These are phyloP conservation scores for Pachypanchax playfairii DNA, from an alignment of 2,113 vertebrate genomes.

Conservation along the genomic window DNA sequence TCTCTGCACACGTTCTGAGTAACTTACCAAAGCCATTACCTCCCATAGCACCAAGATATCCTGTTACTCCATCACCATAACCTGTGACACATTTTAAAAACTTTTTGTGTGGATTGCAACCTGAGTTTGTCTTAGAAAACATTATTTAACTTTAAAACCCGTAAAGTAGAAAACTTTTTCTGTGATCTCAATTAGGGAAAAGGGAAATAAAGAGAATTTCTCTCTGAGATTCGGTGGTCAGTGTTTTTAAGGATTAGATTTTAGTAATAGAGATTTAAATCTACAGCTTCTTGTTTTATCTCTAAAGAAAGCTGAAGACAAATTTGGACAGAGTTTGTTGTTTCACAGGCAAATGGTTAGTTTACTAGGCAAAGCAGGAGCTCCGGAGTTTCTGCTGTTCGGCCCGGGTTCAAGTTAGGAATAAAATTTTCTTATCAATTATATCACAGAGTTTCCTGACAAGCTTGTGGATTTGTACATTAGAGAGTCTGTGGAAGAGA, in stretches of 20 bases:
- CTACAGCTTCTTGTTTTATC: slow-evolving; percentile 1
- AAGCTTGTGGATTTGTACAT: background rate
- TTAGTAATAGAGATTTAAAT: background rate
- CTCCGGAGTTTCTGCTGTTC: slow-evolving; percentile 1
- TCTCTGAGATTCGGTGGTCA: background rate
- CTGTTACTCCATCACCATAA: slow-evolving; percentile 49
- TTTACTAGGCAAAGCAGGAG: slow-evolving; percentile 49
- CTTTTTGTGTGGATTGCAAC: too few species aligned
- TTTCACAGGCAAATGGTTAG: slow-evolving; percentile 22
- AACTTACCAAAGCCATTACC: slow-evolving; percentile 61
- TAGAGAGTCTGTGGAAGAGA: too few species aligned
- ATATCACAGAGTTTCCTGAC: background rate
- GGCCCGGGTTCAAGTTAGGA: background rate
- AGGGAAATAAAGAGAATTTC: background rate
- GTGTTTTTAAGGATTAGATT: background rate
- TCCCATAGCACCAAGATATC: slow-evolving; percentile 45
- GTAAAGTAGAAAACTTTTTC: too few species aligned
- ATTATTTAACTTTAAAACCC: too few species aligned
- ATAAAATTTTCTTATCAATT: background rate
- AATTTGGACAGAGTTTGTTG: background rate
- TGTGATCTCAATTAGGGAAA: too few species aligned
- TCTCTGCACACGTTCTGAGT: too few species aligned
- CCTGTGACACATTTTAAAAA: slow-evolving; percentile 30
- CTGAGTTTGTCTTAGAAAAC: too few species aligned
- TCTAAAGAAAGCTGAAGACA: background rate